Conservation (phyloP, 2,113 vertebrate genomes). For the Notiomystis cincta region DNA sequence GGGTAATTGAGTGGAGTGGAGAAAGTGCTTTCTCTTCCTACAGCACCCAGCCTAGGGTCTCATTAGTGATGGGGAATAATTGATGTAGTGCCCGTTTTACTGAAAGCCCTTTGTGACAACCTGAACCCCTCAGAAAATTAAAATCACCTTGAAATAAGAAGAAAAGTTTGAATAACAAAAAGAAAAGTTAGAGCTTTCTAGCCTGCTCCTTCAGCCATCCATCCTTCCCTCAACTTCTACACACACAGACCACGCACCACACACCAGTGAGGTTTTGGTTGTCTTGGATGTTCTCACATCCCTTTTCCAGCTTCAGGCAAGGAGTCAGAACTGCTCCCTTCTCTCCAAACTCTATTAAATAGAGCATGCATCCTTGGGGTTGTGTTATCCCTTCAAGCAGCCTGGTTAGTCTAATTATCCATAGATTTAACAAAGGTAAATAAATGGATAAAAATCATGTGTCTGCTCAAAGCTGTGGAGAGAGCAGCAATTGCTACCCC, state of each 20-base stretch:
- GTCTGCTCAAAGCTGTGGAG: not conserved
- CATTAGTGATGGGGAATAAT: conserved; percentile 21
- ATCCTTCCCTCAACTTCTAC: not conserved
- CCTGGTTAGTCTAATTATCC: conserved; percentile 29
- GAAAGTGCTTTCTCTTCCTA: not conserved
- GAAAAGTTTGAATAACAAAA: not conserved
- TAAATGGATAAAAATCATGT: not conserved
- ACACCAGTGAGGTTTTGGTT: not conserved
- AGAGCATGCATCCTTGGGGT: not conserved
- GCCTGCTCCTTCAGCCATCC: not conserved
- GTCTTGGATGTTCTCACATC: not conserved
- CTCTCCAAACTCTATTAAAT: not conserved
- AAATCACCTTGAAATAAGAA: not conserved
- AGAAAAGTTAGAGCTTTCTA: not conserved
- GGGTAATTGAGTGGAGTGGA: conserved; percentile 15
- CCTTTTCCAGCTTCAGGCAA: not conserved
- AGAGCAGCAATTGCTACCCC: not conserved
- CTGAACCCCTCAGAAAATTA: not conserved
- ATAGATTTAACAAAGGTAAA: conserved; percentile 23
- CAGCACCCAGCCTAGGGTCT: not conserved
- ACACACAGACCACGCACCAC: accelerated
- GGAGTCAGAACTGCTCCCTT: not conserved
- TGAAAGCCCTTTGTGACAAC: not conserved
- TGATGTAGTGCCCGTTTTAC: not conserved
- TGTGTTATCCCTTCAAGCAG: not conserved